Evolutionary conservation across 1,140 invertebrate species (phyloP).

Genomic region (Drosophila nigrodunni): DNA sequence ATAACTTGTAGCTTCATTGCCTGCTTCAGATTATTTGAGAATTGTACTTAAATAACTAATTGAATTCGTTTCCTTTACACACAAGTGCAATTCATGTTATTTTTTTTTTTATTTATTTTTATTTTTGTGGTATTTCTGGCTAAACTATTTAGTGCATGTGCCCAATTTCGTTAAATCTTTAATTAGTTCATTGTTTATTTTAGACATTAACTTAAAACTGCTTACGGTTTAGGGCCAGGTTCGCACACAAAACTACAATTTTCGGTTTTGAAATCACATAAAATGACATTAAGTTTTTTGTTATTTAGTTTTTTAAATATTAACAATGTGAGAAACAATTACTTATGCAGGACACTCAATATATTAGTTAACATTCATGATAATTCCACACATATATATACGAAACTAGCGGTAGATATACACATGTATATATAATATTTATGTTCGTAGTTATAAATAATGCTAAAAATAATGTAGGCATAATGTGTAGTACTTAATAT

Average conservation of each 20-base stretch:
- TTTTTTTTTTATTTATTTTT: slow-evolving; percentile 1
- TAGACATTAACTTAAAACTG: slow-evolving; percentile 78
- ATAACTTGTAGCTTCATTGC: slow-evolving; percentile 35
- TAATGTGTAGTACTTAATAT: slow-evolving; percentile 57
- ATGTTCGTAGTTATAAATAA: not conserved
- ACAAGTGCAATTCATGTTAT: slow-evolving; percentile 7
- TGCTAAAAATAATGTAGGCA: slow-evolving; percentile 49
- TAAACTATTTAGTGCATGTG: slow-evolving; percentile 79
- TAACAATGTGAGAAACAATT: slow-evolving; percentile 62
- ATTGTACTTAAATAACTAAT: slow-evolving; percentile 49
- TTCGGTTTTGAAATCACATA: slow-evolving; percentile 64
- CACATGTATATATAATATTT: slow-evolving; percentile 21
- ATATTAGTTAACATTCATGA: slow-evolving; percentile 66
- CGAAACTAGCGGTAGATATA: slow-evolving; percentile 64
- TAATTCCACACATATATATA: slow-evolving; percentile 59
- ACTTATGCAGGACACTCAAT: slow-evolving; percentile 61
- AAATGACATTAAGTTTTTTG: slow-evolving; percentile 61
- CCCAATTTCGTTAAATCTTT: slow-evolving; percentile 46
- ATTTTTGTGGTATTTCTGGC: slow-evolving; percentile 55
- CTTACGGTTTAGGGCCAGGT: slow-evolving; percentile 54
- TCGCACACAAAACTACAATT: slow-evolving; percentile 43
- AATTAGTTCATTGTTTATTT: slow-evolving; percentile 58
- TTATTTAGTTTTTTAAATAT: slow-evolving; percentile 14
- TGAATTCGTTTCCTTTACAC: slow-evolving; percentile 46
- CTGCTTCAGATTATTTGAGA: slow-evolving; percentile 57